Conservation (phyloP, 1,140 invertebrate genomes). For the Atta colombica region DNA sequence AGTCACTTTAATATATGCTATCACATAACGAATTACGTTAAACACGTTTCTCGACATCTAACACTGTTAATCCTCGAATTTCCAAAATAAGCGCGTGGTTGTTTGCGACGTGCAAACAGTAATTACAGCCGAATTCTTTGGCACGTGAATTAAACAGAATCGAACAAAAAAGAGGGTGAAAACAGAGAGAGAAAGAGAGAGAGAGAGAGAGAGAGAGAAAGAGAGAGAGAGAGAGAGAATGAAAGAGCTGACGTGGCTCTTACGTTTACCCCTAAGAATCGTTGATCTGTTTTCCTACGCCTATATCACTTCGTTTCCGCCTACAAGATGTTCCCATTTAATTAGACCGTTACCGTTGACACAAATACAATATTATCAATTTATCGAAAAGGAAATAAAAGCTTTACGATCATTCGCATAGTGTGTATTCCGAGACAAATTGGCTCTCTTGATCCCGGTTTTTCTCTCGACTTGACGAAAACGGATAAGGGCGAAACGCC, state of each 20-base stretch:
- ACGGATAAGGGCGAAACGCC: neutral
- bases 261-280: conserved; percentile 21
- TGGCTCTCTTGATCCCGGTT: conserved; percentile 57
- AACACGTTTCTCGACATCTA: neutral
- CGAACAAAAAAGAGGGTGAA: neutral
- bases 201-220: too few relatives aligned
- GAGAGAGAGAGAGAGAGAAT: neutral
- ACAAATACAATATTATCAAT: conserved; percentile 10
- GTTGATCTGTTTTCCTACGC: conserved; percentile 35
- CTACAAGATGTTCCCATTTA: conserved; percentile 50
- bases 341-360: conserved; percentile 29
- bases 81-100: neutral
- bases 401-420: conserved; percentile 72
- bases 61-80: neutral
- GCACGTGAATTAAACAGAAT: neutral
- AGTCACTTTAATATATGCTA: neutral
- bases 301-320: neutral
- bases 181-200: neutral
- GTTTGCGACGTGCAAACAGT: conserved; percentile 46
- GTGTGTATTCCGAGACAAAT: conserved; percentile 79
- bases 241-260: conserved; percentile 34
- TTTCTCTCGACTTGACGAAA: neutral
- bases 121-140: conserved; percentile 47
- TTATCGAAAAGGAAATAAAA: neutral
- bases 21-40: neutral